phyloP scores from a whole-genome alignment of 2,888 invertebrate genomes.

The Hydropsyche betteni region DNA sequence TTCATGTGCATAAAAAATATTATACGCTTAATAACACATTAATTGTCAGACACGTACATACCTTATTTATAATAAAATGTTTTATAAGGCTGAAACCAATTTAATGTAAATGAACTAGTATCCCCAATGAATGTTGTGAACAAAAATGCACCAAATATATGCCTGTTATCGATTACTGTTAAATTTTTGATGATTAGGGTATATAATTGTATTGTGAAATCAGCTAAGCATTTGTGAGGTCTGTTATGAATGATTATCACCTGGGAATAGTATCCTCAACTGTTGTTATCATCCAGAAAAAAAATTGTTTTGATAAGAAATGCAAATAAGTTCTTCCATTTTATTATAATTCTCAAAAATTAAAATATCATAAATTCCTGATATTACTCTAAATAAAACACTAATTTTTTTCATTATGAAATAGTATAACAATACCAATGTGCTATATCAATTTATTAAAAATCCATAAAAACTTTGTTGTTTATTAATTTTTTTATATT shows the following conservation, averaged over 20 bases:
- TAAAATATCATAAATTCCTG: no score
- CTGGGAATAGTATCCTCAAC: background rate
- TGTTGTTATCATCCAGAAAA: no score
- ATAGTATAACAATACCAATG: no score
- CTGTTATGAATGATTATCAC: background rate
- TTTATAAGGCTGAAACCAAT: conserved; percentile 46
- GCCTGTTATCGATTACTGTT: conserved; percentile 39
- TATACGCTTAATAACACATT: no score
- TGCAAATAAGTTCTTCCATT: conserved; percentile 6
- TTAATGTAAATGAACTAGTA: conserved; percentile 39
- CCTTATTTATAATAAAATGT: conserved; percentile 9
- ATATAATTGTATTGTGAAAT: conserved; percentile 36
- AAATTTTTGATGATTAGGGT: conserved; percentile 13
- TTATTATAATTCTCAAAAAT: background rate
- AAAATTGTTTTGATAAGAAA: background rate
- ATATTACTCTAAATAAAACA: no score
- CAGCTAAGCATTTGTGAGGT: conserved; percentile 23
- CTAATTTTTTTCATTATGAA: no score
- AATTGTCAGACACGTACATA: conserved; percentile 11
- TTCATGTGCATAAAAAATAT: no score
- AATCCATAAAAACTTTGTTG: no score
- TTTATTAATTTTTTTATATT: no score
- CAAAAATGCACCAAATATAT: conserved; percentile 46
- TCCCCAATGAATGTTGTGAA: conserved; percentile 47
- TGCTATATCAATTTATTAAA: no score